phyloP scores from a whole-genome alignment of 2,113 vertebrate genomes.

The Acrocephalus arundinaceus region DNA sequence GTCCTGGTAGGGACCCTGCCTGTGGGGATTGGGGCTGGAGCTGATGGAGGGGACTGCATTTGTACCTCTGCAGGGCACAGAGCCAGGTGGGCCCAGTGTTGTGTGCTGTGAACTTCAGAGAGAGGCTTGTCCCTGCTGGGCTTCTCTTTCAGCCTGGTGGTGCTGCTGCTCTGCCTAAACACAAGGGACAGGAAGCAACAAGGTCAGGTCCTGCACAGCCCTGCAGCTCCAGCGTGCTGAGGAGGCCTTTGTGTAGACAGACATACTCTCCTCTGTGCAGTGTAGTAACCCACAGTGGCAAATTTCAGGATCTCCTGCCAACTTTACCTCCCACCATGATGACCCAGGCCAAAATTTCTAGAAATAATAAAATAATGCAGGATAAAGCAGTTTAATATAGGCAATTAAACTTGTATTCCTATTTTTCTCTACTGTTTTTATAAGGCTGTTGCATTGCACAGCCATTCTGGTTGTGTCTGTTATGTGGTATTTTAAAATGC shows the following conservation, averaged over 20 bases:
- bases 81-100: rapidly evolving
- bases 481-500: neutral
- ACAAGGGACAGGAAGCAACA: neutral
- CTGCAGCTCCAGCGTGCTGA: rapidly evolving
- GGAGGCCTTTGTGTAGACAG: neutral
- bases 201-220: rapidly evolving
- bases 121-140: neutral
- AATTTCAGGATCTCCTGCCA: neutral
- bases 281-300: neutral
- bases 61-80: rapidly evolving
- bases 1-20: neutral
- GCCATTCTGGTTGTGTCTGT: neutral
- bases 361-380: neutral
- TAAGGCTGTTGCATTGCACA: neutral
- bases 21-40: rapidly evolving
- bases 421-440: neutral
- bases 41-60: rapidly evolving
- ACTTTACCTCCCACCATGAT: neutral
- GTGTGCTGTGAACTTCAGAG: neutral
- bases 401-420: neutral
- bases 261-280: neutral
- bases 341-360: neutral
- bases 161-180: neutral
- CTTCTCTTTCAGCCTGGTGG: neutral
- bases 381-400: neutral